phyloP scores from a whole-genome alignment of 1,140 invertebrate genomes.

The Caenorhabditis tropicalis region DNA sequence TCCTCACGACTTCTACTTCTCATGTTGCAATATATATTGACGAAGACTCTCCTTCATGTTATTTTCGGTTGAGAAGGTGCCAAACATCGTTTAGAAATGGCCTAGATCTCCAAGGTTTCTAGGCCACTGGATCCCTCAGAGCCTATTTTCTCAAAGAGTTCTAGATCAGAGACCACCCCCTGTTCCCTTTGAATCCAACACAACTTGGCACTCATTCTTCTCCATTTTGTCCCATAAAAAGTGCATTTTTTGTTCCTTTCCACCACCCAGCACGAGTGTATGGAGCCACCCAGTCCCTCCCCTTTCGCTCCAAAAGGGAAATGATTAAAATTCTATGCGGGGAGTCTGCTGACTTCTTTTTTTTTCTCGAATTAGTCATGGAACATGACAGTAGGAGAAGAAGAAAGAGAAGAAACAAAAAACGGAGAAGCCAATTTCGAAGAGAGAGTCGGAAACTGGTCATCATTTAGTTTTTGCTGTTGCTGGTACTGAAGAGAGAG shows the following conservation, averaged over 20 bases:
- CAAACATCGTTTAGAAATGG: too few species aligned
- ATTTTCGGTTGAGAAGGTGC: too few species aligned
- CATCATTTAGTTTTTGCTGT: not conserved
- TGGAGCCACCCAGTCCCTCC: too few species aligned
- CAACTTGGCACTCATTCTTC: not conserved
- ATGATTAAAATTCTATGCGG: slow-evolving; percentile 41
- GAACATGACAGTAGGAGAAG: not conserved
- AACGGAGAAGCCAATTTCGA: not conserved
- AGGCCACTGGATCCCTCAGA: too few species aligned
- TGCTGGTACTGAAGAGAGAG: not conserved
- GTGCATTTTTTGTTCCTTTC: not conserved
- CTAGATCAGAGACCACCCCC: too few species aligned
- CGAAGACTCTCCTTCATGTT: not conserved
- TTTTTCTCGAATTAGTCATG: not conserved
- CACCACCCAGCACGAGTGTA: not conserved
- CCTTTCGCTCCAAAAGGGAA: not conserved
- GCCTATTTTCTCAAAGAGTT: too few species aligned
- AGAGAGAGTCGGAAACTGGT: not conserved
- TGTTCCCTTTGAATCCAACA: too few species aligned
- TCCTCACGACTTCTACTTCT: not conserved
- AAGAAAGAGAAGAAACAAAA: not conserved
- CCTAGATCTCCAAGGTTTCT: too few species aligned
- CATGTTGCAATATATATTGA: slow-evolving; percentile 35
- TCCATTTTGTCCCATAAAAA: not conserved
- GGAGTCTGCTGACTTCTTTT: not conserved